Evolutionary conservation across 2,888 invertebrate species (phyloP), one percentile per base, ranked within the genome.

Genomic region (Lypha dubia): DNA sequence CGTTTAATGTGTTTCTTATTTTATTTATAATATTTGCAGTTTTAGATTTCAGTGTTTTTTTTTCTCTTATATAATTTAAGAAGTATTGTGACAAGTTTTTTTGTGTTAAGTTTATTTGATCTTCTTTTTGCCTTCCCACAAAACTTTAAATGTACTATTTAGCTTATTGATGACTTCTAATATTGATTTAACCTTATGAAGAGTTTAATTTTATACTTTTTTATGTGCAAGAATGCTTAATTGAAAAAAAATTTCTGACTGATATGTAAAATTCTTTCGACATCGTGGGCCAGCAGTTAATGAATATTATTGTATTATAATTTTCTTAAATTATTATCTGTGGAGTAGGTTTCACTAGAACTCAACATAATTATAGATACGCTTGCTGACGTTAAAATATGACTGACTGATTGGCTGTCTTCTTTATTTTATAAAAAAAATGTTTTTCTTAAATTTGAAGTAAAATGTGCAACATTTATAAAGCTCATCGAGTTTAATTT

Each of bases 381-480:
- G 46, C 56, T 74, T 68, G 32, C 58, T 68, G 58, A 51, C 46
- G 35, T 44, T 71, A 75, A 56, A 56, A 44, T 68, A 46, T 38
- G 51, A 74, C 60, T 67, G 51, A 80, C 56, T 75, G n/a, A 60
- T 22, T 38, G 49, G 62, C 20, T 71, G 24, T 58, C 58, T n/a
- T n/a, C n/a, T 71, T 58, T 67, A 67, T 56, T 70, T 28, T 38
- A 51, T 0, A 77, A 51, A 46, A 53, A 65, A 22, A 53, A 56
- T 11, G n/a, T 8, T 6, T 38, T 38, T 60, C 32, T 73, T 67
- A 67, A 60, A 70, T 63, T 70, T 6, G 71, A 70, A 67, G 35
- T 82, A 58, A 49, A 62, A 71, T 67, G 82, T 79, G 75, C 74
- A 83, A 75, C 83, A 70, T 79, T 70, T 58, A 63, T 74, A 77